Evolutionary conservation across 2,797 vertebrate species (phyloP).

Genomic region (Gallirallus australis): DNA sequence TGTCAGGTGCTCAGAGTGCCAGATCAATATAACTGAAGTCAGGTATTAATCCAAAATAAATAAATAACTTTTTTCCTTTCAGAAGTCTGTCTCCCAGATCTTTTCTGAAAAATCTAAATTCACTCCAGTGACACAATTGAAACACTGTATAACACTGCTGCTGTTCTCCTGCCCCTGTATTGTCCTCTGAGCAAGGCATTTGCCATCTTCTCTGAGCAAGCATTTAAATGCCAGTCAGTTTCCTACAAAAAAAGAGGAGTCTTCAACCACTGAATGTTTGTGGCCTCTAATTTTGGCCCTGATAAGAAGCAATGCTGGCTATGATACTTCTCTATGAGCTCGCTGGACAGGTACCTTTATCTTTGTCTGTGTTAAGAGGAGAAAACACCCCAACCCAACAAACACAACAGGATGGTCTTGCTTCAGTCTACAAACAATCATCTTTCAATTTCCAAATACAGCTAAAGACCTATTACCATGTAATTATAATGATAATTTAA

Average conservation of each 20-base stretch:
- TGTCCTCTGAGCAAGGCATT: not conserved
- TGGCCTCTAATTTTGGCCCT: not conserved
- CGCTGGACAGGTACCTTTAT: not conserved
- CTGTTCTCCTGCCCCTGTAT: not conserved
- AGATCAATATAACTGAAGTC: not conserved
- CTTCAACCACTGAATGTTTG: not conserved
- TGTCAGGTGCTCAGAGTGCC: not conserved
- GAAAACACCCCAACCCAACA: no score
- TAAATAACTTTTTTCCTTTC: not conserved
- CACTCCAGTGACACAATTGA: not conserved
- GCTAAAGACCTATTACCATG: not conserved
- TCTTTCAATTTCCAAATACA: not conserved
- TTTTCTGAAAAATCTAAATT: not conserved
- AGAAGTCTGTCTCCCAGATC: accelerated
- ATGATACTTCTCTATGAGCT: not conserved
- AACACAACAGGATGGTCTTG: not conserved
- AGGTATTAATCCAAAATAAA: not conserved
- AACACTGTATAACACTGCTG: not conserved
- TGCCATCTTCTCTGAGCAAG: not conserved
- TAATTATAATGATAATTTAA: not conserved
- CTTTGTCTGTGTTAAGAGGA: not conserved
- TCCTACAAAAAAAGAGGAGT: not conserved
- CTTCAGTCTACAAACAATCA: not conserved
- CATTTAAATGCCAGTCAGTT: not conserved
- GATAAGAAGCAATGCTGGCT: not conserved